Conservation (phyloP, 2,888 invertebrate genomes). For the Nemapogon koenigi region DNA sequence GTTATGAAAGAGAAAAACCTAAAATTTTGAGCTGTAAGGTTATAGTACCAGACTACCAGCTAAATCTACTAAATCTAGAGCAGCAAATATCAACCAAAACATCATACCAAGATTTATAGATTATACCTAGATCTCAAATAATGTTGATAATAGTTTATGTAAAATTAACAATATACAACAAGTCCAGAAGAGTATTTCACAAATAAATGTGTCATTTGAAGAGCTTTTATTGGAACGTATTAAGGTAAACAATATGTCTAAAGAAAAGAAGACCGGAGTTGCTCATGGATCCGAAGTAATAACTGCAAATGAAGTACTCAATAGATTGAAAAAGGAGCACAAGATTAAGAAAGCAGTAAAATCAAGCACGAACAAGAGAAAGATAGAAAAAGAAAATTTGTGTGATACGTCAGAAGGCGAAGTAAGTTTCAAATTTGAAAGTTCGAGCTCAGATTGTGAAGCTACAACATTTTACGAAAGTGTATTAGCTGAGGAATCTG, state of each 20-base stretch:
- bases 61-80: no score
- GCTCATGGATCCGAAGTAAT: conserved; percentile 4
- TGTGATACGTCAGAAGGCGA: neutral
- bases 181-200: neutral
- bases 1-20: neutral
- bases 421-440: neutral
- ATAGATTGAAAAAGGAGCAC: neutral
- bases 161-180: neutral
- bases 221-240: conserved; percentile 1
- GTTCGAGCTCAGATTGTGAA: neutral
- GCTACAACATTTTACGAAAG: neutral
- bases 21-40: neutral
- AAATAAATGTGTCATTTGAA: conserved; percentile 3
- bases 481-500: neutral
- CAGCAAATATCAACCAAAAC: neutral
- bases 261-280: neutral
- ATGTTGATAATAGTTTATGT: neutral
- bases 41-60: no score
- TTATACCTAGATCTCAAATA: neutral
- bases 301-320: conserved; percentile 1
- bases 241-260: neutral
- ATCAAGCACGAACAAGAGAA: neutral
- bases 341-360: neutral
- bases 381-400: neutral
- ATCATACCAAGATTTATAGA: conserved; percentile 1